These are phyloP conservation scores for Gymnocypris eckloni DNA, from an alignment of 2,797 vertebrate species.

Conservation along the genomic window DNA sequence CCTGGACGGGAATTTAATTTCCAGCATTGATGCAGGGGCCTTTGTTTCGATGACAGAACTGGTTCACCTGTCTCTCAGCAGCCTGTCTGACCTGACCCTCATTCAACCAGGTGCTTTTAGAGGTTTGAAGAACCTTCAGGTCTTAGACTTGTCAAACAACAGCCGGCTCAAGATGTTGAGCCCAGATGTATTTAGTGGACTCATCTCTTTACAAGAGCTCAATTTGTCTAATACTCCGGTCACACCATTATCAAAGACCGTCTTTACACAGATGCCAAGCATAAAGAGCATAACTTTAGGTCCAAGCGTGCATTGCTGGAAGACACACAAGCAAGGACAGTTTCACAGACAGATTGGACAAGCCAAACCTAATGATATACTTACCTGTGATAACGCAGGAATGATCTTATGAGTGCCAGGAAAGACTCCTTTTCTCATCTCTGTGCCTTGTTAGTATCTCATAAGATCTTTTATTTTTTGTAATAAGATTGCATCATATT, in stretches of 20 bases:
- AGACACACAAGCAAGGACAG: slow-evolving; percentile 86
- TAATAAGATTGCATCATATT: slow-evolving; percentile 30
- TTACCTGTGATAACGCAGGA: slow-evolving; percentile 82
- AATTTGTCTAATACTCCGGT: slow-evolving; percentile 86
- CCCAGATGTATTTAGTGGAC: slow-evolving; percentile 82
- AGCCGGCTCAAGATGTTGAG: slow-evolving; percentile 77
- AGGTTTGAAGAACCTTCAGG: slow-evolving; percentile 85
- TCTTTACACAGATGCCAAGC: slow-evolving; percentile 85
- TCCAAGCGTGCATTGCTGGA: slow-evolving; percentile 83
- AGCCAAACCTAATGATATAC: slow-evolving; percentile 78
- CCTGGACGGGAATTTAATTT: slow-evolving; percentile 88
- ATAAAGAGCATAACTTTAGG: slow-evolving; percentile 88
- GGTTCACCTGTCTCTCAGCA: slow-evolving; percentile 86
- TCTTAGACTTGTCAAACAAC: slow-evolving; percentile 91
- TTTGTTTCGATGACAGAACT: slow-evolving; percentile 85
- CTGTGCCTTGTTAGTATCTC: slow-evolving; percentile 50
- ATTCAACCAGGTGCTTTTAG: slow-evolving; percentile 83
- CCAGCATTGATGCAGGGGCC: slow-evolving; percentile 74
- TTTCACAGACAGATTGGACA: slow-evolving; percentile 88
- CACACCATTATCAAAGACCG: slow-evolving; percentile 78
- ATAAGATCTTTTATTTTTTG: slow-evolving; percentile 24
- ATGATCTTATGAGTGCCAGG: slow-evolving; percentile 56
- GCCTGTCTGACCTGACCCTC: slow-evolving; percentile 75
- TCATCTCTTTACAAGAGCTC: slow-evolving; percentile 90
- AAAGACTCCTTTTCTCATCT: slow-evolving; percentile 19